Conservation (phyloP, 1,140 invertebrate species). For the Drosophila rufa region DNA sequence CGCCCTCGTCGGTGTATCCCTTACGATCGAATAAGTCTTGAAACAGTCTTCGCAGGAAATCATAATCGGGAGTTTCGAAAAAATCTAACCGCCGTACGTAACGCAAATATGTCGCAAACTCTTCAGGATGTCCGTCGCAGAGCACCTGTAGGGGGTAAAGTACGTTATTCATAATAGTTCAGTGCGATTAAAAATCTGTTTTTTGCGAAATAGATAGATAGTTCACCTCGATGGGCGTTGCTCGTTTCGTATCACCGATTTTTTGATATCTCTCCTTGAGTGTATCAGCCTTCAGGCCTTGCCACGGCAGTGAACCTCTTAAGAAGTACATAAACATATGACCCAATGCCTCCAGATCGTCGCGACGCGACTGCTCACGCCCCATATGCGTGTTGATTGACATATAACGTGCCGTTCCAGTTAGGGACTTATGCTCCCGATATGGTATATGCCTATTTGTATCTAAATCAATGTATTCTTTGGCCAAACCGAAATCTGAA, state of each 20-base stretch:
- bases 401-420: constrained; percentile 99
- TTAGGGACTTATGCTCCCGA: constrained; percentile 99
- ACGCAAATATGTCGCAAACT: constrained; percentile 98
- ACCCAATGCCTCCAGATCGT: constrained; percentile 99
- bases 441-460: constrained; percentile 99
- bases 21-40: constrained; percentile 97
- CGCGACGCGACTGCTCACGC: constrained; percentile 99
- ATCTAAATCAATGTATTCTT: constrained; percentile 99
- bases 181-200: background rate
- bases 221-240: constrained; percentile 96
- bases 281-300: constrained; percentile 99
- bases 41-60: constrained; percentile 98
- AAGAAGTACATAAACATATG: constrained; percentile 99
- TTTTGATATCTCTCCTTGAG: constrained; percentile 99
- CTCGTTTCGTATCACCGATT: constrained; percentile 99
- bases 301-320: constrained; percentile 99
- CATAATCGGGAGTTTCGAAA: constrained; percentile 99
- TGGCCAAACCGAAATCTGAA: constrained; percentile 99
- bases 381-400: constrained; percentile 99
- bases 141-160: constrained; percentile 87
- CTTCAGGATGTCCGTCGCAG: constrained; percentile 99
- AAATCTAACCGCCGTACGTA: constrained; percentile 99
- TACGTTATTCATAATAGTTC: background rate
- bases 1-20: constrained; percentile 96
- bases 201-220: background rate